These are phyloP conservation scores for Sinocyclocheilus anshuiensis DNA, from an alignment of 2,113 vertebrate genomes.

Conservation along the genomic window DNA sequence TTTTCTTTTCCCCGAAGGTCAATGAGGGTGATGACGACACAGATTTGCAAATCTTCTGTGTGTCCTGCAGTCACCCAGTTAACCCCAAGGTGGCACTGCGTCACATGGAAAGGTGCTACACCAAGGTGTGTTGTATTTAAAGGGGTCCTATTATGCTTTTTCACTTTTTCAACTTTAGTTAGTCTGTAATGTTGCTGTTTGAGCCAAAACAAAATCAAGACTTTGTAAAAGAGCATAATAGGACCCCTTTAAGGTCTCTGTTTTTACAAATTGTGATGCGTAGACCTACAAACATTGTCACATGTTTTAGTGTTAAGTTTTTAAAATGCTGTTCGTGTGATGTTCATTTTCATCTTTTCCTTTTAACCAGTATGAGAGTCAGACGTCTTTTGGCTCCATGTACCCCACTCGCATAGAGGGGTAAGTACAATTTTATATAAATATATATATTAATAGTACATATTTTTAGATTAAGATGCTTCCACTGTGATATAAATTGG, in stretches of 20 bases:
- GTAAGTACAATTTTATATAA: conserved; percentile 68
- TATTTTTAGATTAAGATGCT: no score
- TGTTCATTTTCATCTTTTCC: conserved; percentile 30
- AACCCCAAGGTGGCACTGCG: conserved; percentile 90
- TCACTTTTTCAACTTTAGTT: no score
- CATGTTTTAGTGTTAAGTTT: neutral
- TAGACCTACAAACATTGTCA: neutral
- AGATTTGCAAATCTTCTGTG: conserved; percentile 92
- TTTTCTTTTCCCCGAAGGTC: conserved; percentile 69
- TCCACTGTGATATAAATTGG: no score
- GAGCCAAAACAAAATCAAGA: no score
- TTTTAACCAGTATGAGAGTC: conserved; percentile 85
- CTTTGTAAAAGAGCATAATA: no score
- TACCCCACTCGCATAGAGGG: conserved; percentile 94
- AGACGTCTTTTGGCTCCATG: conserved; percentile 95
- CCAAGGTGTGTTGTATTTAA: conserved; percentile 76
- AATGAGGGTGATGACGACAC: conserved; percentile 91
- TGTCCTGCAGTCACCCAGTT: conserved; percentile 90
- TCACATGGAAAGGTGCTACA: conserved; percentile 93
- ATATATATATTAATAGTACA: no score
- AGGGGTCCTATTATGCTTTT: no score
- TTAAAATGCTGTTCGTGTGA: neutral
- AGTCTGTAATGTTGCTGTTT: no score
- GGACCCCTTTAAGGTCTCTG: no score
- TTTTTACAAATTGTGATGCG: neutral